These are phyloP conservation scores for Micromussa lordhowensis DNA, from an alignment of 92 coral and sea anemone species.

Conservation along the genomic window DNA sequence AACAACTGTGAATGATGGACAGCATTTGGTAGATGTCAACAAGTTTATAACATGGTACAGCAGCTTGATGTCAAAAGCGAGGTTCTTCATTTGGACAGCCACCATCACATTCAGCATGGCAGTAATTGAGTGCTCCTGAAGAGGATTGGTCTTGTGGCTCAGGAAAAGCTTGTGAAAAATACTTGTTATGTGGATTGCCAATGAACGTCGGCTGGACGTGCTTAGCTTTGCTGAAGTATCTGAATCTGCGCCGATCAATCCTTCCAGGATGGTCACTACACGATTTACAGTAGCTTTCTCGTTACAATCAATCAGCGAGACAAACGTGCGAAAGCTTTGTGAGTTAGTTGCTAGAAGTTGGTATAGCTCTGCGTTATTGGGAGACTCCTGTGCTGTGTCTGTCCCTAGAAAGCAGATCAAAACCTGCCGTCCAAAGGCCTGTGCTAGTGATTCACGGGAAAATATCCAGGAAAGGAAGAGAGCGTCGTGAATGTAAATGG, in stretches of 20 bases:
- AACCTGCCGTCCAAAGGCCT: slow-evolving; percentile 62
- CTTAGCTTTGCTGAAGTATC: background rate
- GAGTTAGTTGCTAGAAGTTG: slow-evolving; percentile 30
- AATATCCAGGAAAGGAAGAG: slow-evolving; percentile 80
- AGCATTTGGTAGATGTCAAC: slow-evolving; percentile 46
- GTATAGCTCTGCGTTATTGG: background rate
- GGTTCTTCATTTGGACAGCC: slow-evolving; percentile 45
- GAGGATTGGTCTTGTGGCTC: slow-evolving; percentile 54
- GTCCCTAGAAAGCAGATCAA: slow-evolving; percentile 17
- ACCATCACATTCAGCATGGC: slow-evolving; percentile 73
- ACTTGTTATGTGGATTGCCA: slow-evolving; percentile 36
- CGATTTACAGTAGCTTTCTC: slow-evolving; percentile 20
- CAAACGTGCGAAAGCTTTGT: slow-evolving; percentile 29
- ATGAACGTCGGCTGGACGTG: background rate
- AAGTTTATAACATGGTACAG: slow-evolving; percentile 80
- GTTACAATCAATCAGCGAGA: slow-evolving; percentile 41
- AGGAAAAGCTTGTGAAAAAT: slow-evolving; percentile 85
- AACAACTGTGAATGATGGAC: slow-evolving; percentile 34
- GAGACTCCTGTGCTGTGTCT: background rate
- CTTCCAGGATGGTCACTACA: slow-evolving; percentile 35
- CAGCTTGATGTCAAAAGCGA: slow-evolving; percentile 72
- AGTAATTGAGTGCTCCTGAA: slow-evolving; percentile 60
- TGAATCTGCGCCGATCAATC: slow-evolving; percentile 17
- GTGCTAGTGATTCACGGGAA: slow-evolving; percentile 49
- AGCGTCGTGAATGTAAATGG: slow-evolving; percentile 56